A percentile compares a stretch with the other conserved stretches of the same genome.
phyloP scores from a whole-genome alignment of 64 coral and sea anemone species.

The Stichodactyla mertensii region DNA sequence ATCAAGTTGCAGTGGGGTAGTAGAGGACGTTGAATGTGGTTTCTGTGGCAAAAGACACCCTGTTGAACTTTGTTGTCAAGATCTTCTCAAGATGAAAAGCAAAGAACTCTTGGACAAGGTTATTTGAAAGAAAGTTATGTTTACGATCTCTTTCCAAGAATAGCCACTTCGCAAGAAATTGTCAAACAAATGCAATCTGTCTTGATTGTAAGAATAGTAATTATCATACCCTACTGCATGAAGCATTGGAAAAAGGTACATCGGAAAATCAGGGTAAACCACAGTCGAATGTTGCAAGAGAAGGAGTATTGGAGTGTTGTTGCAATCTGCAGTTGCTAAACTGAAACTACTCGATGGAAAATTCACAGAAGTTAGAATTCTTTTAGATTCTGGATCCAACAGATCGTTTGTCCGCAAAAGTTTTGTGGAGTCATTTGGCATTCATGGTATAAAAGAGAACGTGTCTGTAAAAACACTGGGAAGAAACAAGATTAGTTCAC shows the following conservation, averaged over 20 bases:
- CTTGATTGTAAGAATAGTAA: background rate
- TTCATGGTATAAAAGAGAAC: background rate
- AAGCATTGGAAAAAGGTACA: background rate
- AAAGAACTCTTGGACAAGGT: constrained; percentile 2
- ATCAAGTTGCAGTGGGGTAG: background rate
- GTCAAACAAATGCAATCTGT: background rate
- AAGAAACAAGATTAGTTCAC: constrained; percentile 4
- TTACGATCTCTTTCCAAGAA: constrained; percentile 8
- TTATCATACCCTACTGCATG: background rate
- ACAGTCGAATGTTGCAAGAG: background rate
- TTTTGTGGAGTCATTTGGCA: background rate
- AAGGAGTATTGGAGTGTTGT: background rate
- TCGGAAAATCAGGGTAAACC: background rate
- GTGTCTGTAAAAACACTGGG: background rate
- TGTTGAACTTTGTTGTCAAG: background rate
- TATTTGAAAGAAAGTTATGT: constrained; percentile 17
- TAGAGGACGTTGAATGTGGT: background rate
- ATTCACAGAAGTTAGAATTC: constrained; percentile 2
- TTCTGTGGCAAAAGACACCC: background rate
- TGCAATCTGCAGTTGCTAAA: constrained; percentile 1
- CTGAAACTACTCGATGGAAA: constrained; percentile 19
- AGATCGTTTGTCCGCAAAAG: constrained; percentile 15
- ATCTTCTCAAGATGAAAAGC: constrained; percentile 6
- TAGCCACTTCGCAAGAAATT: constrained; percentile 14
- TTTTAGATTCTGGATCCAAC: constrained; percentile 6